Evolutionary conservation across 2,113 vertebrate genomes (phyloP), one percentile per base, ranked within the genome.

Genomic region (Hylia prasina): DNA sequence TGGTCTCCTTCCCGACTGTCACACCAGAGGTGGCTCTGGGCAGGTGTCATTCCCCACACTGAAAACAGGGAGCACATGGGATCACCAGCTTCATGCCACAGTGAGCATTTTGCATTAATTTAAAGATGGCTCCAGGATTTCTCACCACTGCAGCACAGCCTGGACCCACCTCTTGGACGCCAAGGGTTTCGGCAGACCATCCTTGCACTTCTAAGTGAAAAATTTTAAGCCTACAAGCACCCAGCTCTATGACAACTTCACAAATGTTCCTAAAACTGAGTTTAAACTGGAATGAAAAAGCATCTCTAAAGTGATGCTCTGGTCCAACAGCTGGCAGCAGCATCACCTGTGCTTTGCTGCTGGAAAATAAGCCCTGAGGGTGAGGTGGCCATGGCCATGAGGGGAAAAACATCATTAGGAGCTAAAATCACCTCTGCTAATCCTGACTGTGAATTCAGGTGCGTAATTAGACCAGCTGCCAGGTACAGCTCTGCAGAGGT

Each of bases 131-230:
- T 76, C 11, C 1, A 2, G 56, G 23, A 87, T 75, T 47, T 73
- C 44, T 71, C 5, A 2, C 24, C 44, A 45, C 10, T 27, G 45
- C 37, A 30, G 66, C 2, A 1, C 22, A 33, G 40, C 0, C 0
- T 23, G 48, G 4, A 58, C 2, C 2, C 65, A 45, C 12, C 0
- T 1, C 31, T 3, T 9, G 14, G 2, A 68, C 14, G 53, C 15
- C 16, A 5, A 17, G n/a, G 17, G 13, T 31, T 71, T 53, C 66
- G 60, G n/a, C 44, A 92, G 40, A 35, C 6, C 37, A 64, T 2
- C 64, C 35, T 68, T 70, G 19, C 10, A 5, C 11, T 79, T 47
- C n/a, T 27, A 63, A 57, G 51, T 16, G 16, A 91, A 88, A 16
- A 12, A 23, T 15, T 61, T n/a, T 13, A 63, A 42, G 27, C 21